Evolutionary conservation across 1,140 invertebrate genomes (phyloP).

Genomic region (Drosophila sucinea): DNA sequence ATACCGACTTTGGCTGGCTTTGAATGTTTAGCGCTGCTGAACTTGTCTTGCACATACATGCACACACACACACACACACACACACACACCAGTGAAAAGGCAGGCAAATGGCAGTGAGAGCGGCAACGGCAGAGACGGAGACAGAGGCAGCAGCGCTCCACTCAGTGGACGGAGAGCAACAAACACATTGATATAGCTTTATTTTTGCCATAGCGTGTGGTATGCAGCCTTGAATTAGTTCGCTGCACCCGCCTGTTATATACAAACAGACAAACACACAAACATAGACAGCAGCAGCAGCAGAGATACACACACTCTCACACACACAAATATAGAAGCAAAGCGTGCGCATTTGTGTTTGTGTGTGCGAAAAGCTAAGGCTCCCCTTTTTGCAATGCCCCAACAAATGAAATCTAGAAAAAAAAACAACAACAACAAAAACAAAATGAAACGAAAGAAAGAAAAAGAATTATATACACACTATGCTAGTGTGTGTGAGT

Average conservation of each 20-base stretch:
- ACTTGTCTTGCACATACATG: slow-evolving; percentile 71
- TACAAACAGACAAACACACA: slow-evolving; percentile 19
- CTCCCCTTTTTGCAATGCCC: slow-evolving; percentile 8
- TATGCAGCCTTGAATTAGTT: slow-evolving; percentile 83
- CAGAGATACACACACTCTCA: not conserved
- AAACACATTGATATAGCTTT: slow-evolving; percentile 74
- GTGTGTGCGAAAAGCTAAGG: slow-evolving; percentile 11
- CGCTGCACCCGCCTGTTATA: slow-evolving; percentile 78
- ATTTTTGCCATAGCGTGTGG: slow-evolving; percentile 79
- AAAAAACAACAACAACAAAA: not conserved
- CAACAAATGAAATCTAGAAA: slow-evolving; percentile 12
- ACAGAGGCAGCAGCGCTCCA: slow-evolving; percentile 21
- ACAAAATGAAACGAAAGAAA: not conserved
- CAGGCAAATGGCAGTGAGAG: slow-evolving; percentile 29
- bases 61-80: slow-evolving; percentile 23
- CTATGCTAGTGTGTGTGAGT: not conserved
- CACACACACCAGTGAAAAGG: not conserved
- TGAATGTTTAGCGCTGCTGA: slow-evolving; percentile 81
- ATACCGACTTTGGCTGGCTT: slow-evolving; percentile 61
- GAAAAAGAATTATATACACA: not conserved
- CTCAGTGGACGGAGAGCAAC: slow-evolving; percentile 32
- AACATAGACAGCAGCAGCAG: slow-evolving; percentile 7
- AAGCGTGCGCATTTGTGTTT: slow-evolving; percentile 7
- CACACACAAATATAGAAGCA: not conserved
- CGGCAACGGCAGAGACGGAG: slow-evolving; percentile 11